These are phyloP conservation scores for Drosophila parabipectinata DNA, from an alignment of 1,140 invertebrate genomes.

Conservation along the genomic window DNA sequence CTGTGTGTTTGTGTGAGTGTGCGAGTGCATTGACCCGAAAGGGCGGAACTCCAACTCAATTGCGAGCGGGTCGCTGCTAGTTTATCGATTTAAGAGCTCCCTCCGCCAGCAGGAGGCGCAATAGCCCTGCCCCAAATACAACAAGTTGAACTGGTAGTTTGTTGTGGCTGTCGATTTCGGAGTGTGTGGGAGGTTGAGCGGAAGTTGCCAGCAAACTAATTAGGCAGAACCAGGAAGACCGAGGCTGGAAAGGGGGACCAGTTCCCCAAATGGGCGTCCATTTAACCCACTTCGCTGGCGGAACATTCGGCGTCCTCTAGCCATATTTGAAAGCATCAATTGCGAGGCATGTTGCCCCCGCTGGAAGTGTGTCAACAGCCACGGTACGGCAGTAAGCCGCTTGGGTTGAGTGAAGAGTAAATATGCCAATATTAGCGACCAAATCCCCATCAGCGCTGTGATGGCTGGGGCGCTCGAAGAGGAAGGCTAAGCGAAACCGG, in stretches of 20 bases:
- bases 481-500: slow-evolving; percentile 47
- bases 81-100: slow-evolving; percentile 80
- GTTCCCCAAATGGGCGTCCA: slow-evolving; percentile 28
- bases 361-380: slow-evolving; percentile 51
- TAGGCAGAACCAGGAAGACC: slow-evolving; percentile 51
- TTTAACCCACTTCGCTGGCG: slow-evolving; percentile 6
- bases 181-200: slow-evolving; percentile 39
- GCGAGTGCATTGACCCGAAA: slow-evolving; percentile 74
- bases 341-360: slow-evolving; percentile 7
- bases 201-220: slow-evolving; percentile 69
- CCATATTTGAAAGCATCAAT: slow-evolving; percentile 15
- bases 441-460: slow-evolving; percentile 34
- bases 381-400: slow-evolving; percentile 37
- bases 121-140: slow-evolving; percentile 73
- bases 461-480: slow-evolving; percentile 8
- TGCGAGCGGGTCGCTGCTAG: slow-evolving; percentile 61
- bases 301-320: slow-evolving; percentile 7
- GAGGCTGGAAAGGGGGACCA: slow-evolving; percentile 13
- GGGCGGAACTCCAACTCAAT: slow-evolving; percentile 72
- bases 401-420: slow-evolving; percentile 34
- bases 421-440: slow-evolving; percentile 37
- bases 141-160: slow-evolving; percentile 64
- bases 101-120: slow-evolving; percentile 50
- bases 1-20: slow-evolving; percentile 34
- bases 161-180: slow-evolving; percentile 48